These are phyloP conservation scores for Diogma glabrata DNA, from an alignment of 2,888 invertebrate genomes.

Conservation along the genomic window DNA sequence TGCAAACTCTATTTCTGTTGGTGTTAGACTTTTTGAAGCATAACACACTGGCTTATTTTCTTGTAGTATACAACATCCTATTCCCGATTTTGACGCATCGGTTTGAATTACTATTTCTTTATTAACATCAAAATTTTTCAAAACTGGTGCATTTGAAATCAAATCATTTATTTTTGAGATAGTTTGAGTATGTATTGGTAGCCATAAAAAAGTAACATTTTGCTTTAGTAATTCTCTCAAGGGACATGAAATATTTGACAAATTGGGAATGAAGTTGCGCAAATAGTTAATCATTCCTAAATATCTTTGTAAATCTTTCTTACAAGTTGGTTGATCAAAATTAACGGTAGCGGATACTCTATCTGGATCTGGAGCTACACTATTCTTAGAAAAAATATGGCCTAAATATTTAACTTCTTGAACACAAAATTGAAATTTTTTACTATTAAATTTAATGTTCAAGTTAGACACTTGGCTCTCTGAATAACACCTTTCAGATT, in stretches of 20 bases:
- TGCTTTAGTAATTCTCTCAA: constrained; percentile 17
- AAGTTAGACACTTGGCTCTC: constrained; percentile 1
- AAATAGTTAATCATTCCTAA: constrained; percentile 17
- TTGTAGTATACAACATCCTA: constrained; percentile 17
- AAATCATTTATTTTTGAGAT: constrained; percentile 15
- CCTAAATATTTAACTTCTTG: constrained; percentile 15
- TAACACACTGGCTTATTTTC: constrained; percentile 17
- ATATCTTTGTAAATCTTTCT: constrained; percentile 10
- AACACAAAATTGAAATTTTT: constrained; percentile 15
- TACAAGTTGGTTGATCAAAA: constrained; percentile 8
- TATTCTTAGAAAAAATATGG: constrained; percentile 11
- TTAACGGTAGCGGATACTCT: constrained; percentile 2
- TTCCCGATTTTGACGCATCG: constrained; percentile 18
- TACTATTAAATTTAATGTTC: constrained; percentile 13
- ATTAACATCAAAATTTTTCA: constrained; percentile 14
- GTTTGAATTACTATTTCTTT: constrained; percentile 15
- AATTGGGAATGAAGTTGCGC: constrained; percentile 12
- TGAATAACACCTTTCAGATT: constrained; percentile 12
- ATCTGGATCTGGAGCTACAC: constrained; percentile 2
- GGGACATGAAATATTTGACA: constrained; percentile 14
- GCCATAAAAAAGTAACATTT: constrained; percentile 15
- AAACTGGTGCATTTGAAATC: constrained; percentile 14
- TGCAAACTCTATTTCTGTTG: constrained; percentile 21
- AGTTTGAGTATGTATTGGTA: constrained; percentile 10
- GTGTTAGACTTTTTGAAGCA: constrained; percentile 22